phyloP scores from a whole-genome alignment of 2,797 vertebrate genomes.

The Crypturellus tataupa region DNA sequence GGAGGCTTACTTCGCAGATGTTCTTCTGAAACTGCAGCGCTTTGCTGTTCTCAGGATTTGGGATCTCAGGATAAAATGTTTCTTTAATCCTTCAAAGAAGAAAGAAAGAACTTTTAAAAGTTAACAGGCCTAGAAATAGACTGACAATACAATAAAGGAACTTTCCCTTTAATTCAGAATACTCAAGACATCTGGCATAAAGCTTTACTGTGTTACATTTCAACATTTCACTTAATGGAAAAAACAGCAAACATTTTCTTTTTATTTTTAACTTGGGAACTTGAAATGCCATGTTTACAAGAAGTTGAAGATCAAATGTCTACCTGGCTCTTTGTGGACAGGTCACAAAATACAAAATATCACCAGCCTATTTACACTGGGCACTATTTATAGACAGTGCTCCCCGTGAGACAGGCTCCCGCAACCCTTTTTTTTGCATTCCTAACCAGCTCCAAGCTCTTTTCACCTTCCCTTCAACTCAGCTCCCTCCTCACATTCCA shows the following conservation, averaged over 20 bases:
- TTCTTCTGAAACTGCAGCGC: constrained; percentile 84
- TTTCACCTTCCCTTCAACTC: neutral
- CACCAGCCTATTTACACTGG: neutral
- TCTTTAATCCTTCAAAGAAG: constrained; percentile 91
- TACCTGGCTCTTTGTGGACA: neutral
- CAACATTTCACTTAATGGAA: constrained; percentile 4
- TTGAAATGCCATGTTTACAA: neutral
- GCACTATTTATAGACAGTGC: neutral
- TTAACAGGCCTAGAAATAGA: neutral
- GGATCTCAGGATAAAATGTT: constrained; percentile 96
- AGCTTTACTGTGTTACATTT: constrained; percentile 22
- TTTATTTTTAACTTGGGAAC: neutral
- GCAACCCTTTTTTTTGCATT: neutral
- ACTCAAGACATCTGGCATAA: constrained; percentile 32
- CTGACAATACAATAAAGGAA: neutral
- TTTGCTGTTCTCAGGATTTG: constrained; percentile 91
- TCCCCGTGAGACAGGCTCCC: neutral
- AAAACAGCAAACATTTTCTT: neutral
- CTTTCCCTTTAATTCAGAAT: neutral
- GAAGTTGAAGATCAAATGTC: neutral
- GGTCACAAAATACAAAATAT: neutral
- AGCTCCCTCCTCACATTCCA: neutral
- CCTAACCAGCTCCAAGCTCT: neutral
- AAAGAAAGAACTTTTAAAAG: constrained; percentile 45
- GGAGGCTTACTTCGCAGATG: constrained; percentile 80